Evolutionary conservation across 2,113 vertebrate genomes (phyloP).

Genomic region (Stigmatopora nigra): DNA sequence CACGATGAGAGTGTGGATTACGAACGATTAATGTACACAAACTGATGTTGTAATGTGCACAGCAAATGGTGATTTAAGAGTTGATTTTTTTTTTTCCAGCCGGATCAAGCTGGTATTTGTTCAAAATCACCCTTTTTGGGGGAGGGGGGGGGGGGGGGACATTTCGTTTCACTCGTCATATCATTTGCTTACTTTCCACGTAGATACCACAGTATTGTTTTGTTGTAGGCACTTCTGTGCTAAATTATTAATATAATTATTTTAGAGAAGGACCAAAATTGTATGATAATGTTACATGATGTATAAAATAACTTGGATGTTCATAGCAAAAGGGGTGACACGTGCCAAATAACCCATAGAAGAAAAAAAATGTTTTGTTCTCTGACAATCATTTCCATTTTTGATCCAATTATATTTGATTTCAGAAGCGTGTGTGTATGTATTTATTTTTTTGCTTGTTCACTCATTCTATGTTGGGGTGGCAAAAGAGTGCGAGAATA

Average conservation of each 20-base stretch:
- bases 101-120: conserved; percentile 53
- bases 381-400: conserved; percentile 84
- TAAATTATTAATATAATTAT: conserved; percentile 89
- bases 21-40: conserved; percentile 34
- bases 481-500: conserved; percentile 41
- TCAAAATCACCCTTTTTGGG: conserved; percentile 70
- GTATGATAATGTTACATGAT: conserved; percentile 76
- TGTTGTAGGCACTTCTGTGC: conserved; percentile 69
- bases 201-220: conserved; percentile 87
- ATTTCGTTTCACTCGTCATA: conserved; percentile 74
- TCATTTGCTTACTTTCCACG: conserved; percentile 77
- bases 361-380: conserved; percentile 47
- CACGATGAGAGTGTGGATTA: conserved; percentile 50
- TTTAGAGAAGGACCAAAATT: conserved; percentile 94
- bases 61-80: conserved; percentile 52
- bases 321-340: conserved; percentile 71
- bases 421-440: conserved; percentile 68
- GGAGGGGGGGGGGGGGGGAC: no score
- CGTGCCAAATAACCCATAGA: conserved; percentile 82
- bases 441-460: conserved; percentile 70
- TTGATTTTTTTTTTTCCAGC: conserved; percentile 48
- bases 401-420: conserved; percentile 69
- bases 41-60: conserved; percentile 47
- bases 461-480: conserved; percentile 1
- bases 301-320: conserved; percentile 76